Evolutionary conservation across 2,888 invertebrate genomes (phyloP).

Genomic region (Mantis religiosa): DNA sequence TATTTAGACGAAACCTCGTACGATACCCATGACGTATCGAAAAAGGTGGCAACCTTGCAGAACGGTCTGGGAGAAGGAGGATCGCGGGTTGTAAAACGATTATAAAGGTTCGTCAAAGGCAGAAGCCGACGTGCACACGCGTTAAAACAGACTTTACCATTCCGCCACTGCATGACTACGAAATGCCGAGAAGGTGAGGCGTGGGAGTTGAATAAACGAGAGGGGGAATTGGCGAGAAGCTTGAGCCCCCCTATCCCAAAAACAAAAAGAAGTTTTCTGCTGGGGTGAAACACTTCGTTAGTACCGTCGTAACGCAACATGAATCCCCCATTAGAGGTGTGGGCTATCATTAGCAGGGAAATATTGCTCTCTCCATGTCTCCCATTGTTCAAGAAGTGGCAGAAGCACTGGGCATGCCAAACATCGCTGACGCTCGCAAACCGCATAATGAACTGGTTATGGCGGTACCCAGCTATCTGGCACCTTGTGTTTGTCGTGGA

Average conservation of each 20-base stretch:
- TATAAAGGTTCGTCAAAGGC: too few relatives aligned
- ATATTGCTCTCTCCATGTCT: not conserved
- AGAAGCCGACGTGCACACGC: too few relatives aligned
- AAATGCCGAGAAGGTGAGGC: not conserved
- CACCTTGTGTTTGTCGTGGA: not conserved
- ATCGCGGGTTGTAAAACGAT: too few relatives aligned
- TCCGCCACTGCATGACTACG: not conserved
- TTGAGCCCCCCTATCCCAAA: not conserved
- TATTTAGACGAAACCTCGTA: too few relatives aligned
- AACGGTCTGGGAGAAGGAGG: too few relatives aligned
- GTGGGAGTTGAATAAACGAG: not conserved
- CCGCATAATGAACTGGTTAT: not conserved
- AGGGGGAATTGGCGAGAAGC: not conserved
- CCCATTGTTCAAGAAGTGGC: not conserved
- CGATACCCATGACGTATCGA: too few relatives aligned
- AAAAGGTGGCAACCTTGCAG: too few relatives aligned
- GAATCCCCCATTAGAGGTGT: constrained; percentile 23
- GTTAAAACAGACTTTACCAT: too few relatives aligned
- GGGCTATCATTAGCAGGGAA: constrained; percentile 19
- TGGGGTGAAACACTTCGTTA: constrained; percentile 12
- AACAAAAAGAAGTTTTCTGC: not conserved
- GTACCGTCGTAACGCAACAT: constrained; percentile 23
- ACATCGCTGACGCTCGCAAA: not conserved
- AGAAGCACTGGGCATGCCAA: not conserved
- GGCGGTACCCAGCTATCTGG: too few relatives aligned